Evolutionary conservation across 2,888 invertebrate species (phyloP).

Genomic region (Phaonia tiefii): DNA sequence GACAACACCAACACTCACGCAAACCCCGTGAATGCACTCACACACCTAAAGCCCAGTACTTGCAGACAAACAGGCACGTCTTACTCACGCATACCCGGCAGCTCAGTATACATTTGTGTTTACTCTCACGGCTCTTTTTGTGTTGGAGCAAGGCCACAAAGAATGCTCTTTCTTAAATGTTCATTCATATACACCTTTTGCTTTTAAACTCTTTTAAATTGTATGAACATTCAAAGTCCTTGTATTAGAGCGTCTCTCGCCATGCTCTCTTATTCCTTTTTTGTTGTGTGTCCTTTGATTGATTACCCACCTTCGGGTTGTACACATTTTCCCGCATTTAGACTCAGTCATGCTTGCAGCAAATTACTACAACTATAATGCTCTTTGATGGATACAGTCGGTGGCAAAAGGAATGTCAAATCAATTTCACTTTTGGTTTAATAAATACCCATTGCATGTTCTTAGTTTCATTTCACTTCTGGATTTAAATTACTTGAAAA

Average conservation of each 20-base stretch:
- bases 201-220: too few relatives aligned
- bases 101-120: too few relatives aligned
- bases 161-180: background rate
- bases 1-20: background rate
- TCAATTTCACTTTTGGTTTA: too few relatives aligned
- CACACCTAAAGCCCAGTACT: background rate
- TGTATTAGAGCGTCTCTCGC: background rate
- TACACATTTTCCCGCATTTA: slow-evolving; percentile 1
- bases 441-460: too few relatives aligned
- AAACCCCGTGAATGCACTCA: background rate
- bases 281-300: slow-evolving; percentile 4
- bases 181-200: background rate
- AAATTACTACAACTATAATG: slow-evolving; percentile 7
- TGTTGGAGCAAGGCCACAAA: too few relatives aligned
- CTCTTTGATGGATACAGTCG: background rate
- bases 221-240: too few relatives aligned
- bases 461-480: too few relatives aligned
- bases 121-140: too few relatives aligned
- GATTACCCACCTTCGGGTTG: background rate
- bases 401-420: background rate
- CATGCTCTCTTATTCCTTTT: background rate
- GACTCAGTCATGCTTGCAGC: background rate
- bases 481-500: too few relatives aligned
- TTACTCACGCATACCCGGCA: background rate
- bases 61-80: background rate